Base-by-base conservation (phyloP, 2,113 vertebrate species). In the Pelmatolapia mariae region DNA sequence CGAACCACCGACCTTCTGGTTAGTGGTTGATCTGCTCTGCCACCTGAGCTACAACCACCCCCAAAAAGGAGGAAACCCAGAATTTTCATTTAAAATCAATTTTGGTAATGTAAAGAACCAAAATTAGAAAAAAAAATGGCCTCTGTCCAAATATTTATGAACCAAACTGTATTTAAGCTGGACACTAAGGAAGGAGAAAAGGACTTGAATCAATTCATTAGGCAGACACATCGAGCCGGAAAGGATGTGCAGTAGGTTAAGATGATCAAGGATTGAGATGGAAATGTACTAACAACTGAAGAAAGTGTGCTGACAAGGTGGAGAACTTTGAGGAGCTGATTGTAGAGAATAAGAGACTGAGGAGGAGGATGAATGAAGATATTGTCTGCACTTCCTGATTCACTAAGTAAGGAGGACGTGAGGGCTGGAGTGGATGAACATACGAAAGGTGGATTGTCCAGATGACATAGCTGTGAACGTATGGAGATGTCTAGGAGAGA, bases 161-260 rank as follows among this genome's bases (percentile, higher is more conserved):
- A n/a, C 18, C 1, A 36, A 63, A 63, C 19, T 71, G 36, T 40
- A 6, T 43, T 40, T 40, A 40, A 68, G 61, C 10, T 38, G 33
- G 61, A 66, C 61, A 22, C 33, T 38, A 13, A 38, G 18, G 61
- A 66, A n/a, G 61, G 33, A 66, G 33, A 66, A 66, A 66, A 15
- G 12, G 36, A 71, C 36, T 24, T 24, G 36, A 24, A 71, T 43
- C 5, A 7, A 71, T 1, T 68, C 33, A 40, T 22, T 24, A 71
- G 63, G 12, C n/a, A 71, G 63, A 22, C 19, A 68, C 36, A 24
- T 71, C 0, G 8, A 71, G 2, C 12, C 0, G 2, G 66, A 71
- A 24, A 71, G 66, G 38, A 71, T 24, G 38, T 43, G 36, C n/a
- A 24, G 66, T 15, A 71, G 63, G 36, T 40, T 40, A 40, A 36